Evolutionary conservation across 2,888 invertebrate species (phyloP).

Genomic region (Drosophila nigricruria): DNA sequence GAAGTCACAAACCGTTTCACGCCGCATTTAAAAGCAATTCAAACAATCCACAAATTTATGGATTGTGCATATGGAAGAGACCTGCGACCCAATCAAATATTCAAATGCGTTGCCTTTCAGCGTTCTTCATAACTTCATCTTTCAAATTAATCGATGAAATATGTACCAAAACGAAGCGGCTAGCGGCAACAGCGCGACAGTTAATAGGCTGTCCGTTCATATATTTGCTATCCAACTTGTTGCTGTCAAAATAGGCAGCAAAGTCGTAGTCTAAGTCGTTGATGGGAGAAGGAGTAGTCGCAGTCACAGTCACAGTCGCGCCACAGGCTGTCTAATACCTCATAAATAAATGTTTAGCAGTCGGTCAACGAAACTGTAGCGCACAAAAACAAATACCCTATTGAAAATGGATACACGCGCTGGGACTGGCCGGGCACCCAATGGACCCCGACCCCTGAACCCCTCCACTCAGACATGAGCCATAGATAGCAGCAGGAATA

Average conservation of each 20-base stretch:
- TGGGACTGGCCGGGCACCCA: constrained; percentile 27
- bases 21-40: constrained; percentile 72
- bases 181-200: constrained; percentile 46
- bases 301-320: constrained; percentile 23
- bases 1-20: constrained; percentile 73
- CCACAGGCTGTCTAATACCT: constrained; percentile 73
- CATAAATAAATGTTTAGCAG: constrained; percentile 74
- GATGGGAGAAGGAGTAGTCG: constrained; percentile 18
- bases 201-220: constrained; percentile 47
- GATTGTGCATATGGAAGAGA: constrained; percentile 62
- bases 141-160: constrained; percentile 82
- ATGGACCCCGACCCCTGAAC: constrained; percentile 24
- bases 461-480: constrained; percentile 30
- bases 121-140: constrained; percentile 82
- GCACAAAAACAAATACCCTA: constrained; percentile 74
- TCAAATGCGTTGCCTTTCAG: constrained; percentile 41
- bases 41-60: constrained; percentile 80
- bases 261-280: constrained; percentile 10
- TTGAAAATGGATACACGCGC: constrained; percentile 59
- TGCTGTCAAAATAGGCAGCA: constrained; percentile 81
- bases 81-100: constrained; percentile 28
- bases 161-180: constrained; percentile 70
- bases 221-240: constrained; percentile 75
- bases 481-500: constrained; percentile 50
- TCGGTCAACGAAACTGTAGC: constrained; percentile 76